A percentile compares a stretch with the other conserved stretches of the same genome.
Evolutionary conservation across 2,113 vertebrate genomes (phyloP).

Genomic region (Oncorhynchus nerka): DNA sequence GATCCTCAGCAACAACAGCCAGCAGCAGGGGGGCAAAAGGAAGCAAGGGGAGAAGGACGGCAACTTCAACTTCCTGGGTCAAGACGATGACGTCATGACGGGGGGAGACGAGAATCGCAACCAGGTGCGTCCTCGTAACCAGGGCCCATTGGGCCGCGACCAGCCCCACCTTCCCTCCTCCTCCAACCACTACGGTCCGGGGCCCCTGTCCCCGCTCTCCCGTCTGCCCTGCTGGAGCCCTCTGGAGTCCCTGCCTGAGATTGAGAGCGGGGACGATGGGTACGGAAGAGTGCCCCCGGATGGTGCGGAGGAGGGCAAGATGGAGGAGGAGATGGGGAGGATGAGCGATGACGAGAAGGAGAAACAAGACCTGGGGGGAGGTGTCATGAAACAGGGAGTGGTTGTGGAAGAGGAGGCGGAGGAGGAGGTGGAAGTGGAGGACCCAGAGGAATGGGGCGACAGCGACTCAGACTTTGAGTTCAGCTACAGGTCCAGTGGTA

Average conservation of each 20-base stretch:
- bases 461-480: constrained; percentile 85
- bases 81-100: constrained; percentile 33
- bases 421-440: constrained; percentile 39
- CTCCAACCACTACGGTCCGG: constrained; percentile 32
- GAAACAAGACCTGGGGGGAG: constrained; percentile 28
- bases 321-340: constrained; percentile 59
- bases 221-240: constrained; percentile 71
- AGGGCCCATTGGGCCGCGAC: constrained; percentile 55
- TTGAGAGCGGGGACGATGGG: constrained; percentile 67
- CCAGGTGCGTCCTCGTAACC: constrained; percentile 60
- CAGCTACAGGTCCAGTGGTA: constrained; percentile 82
- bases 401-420: constrained; percentile 53
- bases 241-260: constrained; percentile 74
- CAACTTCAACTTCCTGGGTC: constrained; percentile 89
- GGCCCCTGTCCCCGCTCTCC: constrained; percentile 61
- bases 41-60: constrained; percentile 76
- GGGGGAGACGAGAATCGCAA: constrained; percentile 87
- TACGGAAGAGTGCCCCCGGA: constrained; percentile 84
- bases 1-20: constrained; percentile 32
- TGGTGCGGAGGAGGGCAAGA: constrained; percentile 78
- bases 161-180: constrained; percentile 2
- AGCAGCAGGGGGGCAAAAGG: constrained; percentile 47
- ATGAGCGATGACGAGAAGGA: constrained; percentile 39
- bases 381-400: constrained; percentile 41
- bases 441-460: constrained; percentile 65